phyloP scores from a whole-genome alignment of 2,797 vertebrate species.

The Hydrocynus forskahlii region DNA sequence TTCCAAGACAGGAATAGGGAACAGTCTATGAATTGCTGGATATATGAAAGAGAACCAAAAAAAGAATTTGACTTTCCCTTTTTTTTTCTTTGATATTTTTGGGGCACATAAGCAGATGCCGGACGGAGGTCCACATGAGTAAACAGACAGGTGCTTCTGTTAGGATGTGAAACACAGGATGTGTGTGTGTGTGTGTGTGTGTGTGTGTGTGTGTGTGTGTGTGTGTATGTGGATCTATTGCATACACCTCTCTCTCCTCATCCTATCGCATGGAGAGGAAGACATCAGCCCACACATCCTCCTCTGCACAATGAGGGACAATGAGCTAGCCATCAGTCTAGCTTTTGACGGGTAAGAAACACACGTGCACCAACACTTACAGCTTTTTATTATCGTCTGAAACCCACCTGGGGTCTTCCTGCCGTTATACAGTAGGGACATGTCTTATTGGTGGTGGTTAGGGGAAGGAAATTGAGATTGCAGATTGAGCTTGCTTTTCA shows the following conservation, averaged over 20 bases:
- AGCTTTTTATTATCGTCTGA: slow-evolving; percentile 35
- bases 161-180: slow-evolving; percentile 57
- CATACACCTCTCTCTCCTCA: slow-evolving; percentile 34
- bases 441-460: slow-evolving; percentile 63
- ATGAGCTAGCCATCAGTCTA: slow-evolving; percentile 36
- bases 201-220: slow-evolving; percentile 46
- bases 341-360: slow-evolving; percentile 31
- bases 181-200: slow-evolving; percentile 45
- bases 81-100: not conserved
- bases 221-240: slow-evolving; percentile 51
- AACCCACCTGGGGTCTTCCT: slow-evolving; percentile 48
- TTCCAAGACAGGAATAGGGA: not conserved
- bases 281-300: slow-evolving; percentile 53
- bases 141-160: slow-evolving; percentile 44
- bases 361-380: slow-evolving; percentile 34
- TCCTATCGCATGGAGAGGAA: slow-evolving; percentile 42
- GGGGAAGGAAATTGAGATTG: slow-evolving; percentile 73
- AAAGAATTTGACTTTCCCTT: not conserved
- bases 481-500: slow-evolving; percentile 64
- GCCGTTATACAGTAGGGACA: slow-evolving; percentile 46
- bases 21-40: not conserved
- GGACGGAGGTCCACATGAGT: slow-evolving; percentile 17
- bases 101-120: slow-evolving; percentile 10
- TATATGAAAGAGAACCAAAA: not conserved
- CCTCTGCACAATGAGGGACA: slow-evolving; percentile 50